A percentile compares a stretch with the other conserved stretches of the same genome.
Conservation (phyloP, 2,888 invertebrate species). For the Teinopalpus imperialis region DNA sequence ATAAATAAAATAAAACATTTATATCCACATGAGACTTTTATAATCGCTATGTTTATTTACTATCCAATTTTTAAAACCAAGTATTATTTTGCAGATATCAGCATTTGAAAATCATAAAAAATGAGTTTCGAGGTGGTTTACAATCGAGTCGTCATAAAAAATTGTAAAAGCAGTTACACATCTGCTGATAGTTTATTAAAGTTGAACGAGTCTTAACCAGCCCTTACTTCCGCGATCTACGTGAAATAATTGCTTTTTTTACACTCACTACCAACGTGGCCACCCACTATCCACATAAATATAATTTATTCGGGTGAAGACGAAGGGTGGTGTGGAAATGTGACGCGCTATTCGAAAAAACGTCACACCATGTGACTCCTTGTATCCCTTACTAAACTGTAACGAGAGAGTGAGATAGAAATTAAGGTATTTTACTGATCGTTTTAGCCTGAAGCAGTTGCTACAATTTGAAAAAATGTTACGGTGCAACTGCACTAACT, state of each 20-base stretch:
- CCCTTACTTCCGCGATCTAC: slow-evolving; percentile 66
- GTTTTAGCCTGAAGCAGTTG: slow-evolving; percentile 50
- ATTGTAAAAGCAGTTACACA: slow-evolving; percentile 37
- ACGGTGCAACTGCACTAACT: slow-evolving; percentile 70
- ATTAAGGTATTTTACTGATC: slow-evolving; percentile 42
- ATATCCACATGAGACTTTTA: too few species aligned
- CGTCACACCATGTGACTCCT: slow-evolving; percentile 62
- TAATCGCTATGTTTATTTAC: too few species aligned
- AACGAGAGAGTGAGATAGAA: slow-evolving; percentile 41
- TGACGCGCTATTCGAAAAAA: slow-evolving; percentile 68
- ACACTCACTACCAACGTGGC: slow-evolving; percentile 55
- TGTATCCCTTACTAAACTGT: slow-evolving; percentile 49
- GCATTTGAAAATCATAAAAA: too few species aligned
- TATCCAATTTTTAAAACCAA: too few species aligned
- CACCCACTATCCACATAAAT: slow-evolving; percentile 77
- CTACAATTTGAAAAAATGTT: slow-evolving; percentile 60
- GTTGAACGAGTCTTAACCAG: slow-evolving; percentile 53
- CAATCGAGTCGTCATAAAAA: slow-evolving; percentile 9
- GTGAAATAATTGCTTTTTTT: slow-evolving; percentile 62
- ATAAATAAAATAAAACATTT: too few species aligned
- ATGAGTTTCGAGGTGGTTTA: too few species aligned
- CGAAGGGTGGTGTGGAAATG: slow-evolving; percentile 74
- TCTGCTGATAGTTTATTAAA: slow-evolving; percentile 54
- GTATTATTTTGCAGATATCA: too few species aligned
- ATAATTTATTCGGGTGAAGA: slow-evolving; percentile 70